A percentile compares a stretch with the other conserved stretches of the same genome.
Evolutionary conservation across 1,140 invertebrate species (phyloP).

Genomic region (Trachymyrmex septentrionalis): DNA sequence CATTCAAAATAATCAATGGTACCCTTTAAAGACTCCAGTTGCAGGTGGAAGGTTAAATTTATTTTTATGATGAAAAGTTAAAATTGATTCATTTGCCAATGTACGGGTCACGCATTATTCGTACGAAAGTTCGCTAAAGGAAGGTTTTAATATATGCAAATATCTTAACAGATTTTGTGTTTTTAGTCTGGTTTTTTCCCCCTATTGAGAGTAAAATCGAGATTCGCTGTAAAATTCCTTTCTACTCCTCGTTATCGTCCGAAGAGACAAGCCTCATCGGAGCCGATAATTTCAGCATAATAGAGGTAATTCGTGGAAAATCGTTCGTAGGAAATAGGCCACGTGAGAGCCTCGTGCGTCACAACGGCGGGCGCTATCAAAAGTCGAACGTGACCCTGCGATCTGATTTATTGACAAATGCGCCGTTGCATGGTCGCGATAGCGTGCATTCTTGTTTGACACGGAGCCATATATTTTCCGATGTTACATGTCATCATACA

Average conservation of each 20-base stretch:
- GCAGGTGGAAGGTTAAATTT: too few relatives aligned
- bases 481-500: slow-evolving; percentile 18
- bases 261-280: slow-evolving; percentile 20
- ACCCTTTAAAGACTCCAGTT: too few relatives aligned
- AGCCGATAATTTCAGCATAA: slow-evolving; percentile 82
- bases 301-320: slow-evolving; percentile 81
- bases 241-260: background rate
- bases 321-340: slow-evolving; percentile 80
- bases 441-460: slow-evolving; percentile 49
- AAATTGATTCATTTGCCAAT: too few relatives aligned
- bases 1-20: too few relatives aligned
- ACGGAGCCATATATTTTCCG: slow-evolving; percentile 2
- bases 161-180: too few relatives aligned
- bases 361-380: slow-evolving; percentile 29
- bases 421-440: slow-evolving; percentile 29
- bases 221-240: background rate
- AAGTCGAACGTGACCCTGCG: slow-evolving; percentile 45
- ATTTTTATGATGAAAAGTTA: too few relatives aligned
- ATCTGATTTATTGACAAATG: slow-evolving; percentile 59
- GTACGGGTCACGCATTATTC: too few relatives aligned
- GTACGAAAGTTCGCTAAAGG: too few relatives aligned
- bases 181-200: background rate
- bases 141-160: too few relatives aligned
- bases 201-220: background rate
- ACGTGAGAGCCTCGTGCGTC: slow-evolving; percentile 64